Base-by-base conservation (phyloP, 2,888 invertebrate species). In the Andrena hattorfiana region DNA sequence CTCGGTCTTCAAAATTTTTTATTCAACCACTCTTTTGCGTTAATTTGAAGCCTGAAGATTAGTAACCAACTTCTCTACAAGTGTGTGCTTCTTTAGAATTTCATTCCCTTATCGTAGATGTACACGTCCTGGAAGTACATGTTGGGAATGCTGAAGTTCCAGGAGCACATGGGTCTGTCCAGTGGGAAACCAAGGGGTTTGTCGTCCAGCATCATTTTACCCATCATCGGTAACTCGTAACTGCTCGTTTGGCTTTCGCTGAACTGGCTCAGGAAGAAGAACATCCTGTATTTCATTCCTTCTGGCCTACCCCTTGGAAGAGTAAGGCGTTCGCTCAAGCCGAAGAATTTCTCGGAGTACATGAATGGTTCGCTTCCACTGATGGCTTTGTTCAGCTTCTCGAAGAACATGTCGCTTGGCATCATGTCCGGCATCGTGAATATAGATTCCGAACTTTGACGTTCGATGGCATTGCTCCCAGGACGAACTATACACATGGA, bases 231-330 rank as follows among this genome's bases (percentile, higher is more conserved):
- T 23, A 95, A 92, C 83, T 96, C 95, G 89, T 92, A 94, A 35
- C 94, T 94, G 26, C 91, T 91, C 2, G 94, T 90, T 62, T 94
- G 94, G 56, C 95, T 94, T 60, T 95, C 95, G 42, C 94, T 95
- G 92, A 95, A 93, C 59, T 96, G 95, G 32, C 95, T 94, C 77
- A 97, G 94, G 93, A 95, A 95, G 87, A 95, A 95, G 95, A 96
- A 95, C 84, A 97, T 92, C 85, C 95, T 94, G 94, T 95, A 96
- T 20, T 95, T 95, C 95, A 96, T 95, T 77, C 97, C 97, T 62
- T 95, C 96, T 86, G 94, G 93, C 89, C 94, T 95, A 75, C 96
- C 97, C 92, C 95, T 96, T 87, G 97, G 97, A 71, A 97, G 93
- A 90, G 96, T 93, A 66, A 97, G 93, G 86, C 96, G 95, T 81